A percentile compares a stretch with the other conserved stretches of the same genome.
These are phyloP conservation scores for Spinibarbus caldwelli DNA, from an alignment of 2,797 vertebrate species.

Conservation along the genomic window DNA sequence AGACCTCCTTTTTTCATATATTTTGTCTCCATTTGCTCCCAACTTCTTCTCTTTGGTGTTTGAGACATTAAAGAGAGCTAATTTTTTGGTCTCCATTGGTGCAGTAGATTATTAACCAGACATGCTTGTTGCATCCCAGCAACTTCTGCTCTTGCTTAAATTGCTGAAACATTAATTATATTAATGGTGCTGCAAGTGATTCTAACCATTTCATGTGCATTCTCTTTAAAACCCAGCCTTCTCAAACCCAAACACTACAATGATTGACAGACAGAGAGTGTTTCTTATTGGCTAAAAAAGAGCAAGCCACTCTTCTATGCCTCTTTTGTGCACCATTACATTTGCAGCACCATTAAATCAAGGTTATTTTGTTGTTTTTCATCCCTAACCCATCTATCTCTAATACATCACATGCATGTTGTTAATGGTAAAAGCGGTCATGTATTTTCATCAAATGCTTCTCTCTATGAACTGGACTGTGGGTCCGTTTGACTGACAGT, in stretches of 20 bases:
- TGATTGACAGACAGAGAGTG: neutral
- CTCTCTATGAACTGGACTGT: slow-evolving; percentile 12
- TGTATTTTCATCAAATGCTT: neutral
- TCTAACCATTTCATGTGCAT: neutral
- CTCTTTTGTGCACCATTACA: neutral
- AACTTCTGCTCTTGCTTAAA: neutral
- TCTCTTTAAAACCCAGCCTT: neutral
- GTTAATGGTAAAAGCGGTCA: neutral
- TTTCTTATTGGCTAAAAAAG: slow-evolving; percentile 9
- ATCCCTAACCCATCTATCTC: neutral
- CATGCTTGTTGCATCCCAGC: neutral
- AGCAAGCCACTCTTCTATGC: neutral
- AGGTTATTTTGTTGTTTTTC: neutral
- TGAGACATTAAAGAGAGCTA: neutral
- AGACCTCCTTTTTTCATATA: neutral
- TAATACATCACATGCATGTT: neutral
- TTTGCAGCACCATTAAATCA: neutral
- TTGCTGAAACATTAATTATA: neutral
- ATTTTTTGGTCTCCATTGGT: neutral
- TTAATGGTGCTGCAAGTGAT: neutral
- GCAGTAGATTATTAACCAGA: neutral
- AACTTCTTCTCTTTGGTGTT: neutral
- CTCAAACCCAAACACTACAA: neutral
- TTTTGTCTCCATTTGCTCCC: neutral
- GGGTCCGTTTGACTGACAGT: slow-evolving; percentile 28